Evolutionary conservation across 2,113 vertebrate genomes (phyloP), one percentile per base, ranked within the genome.

Genomic region (Hypomesus transpacificus): DNA sequence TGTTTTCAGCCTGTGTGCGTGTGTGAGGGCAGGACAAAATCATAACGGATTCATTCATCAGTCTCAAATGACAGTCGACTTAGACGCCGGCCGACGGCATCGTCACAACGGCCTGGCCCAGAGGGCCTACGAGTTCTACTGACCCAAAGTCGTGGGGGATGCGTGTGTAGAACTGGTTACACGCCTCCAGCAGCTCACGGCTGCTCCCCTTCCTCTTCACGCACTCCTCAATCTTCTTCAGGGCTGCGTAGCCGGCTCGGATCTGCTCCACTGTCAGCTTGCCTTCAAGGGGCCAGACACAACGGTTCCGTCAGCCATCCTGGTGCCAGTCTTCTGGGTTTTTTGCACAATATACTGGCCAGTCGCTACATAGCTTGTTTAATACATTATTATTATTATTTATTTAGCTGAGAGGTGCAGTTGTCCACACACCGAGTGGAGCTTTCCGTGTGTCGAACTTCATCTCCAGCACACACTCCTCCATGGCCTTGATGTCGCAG

Each of bases 121-220:
- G 8, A 9, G 39, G 39, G 39, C 39, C 39, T 13, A 13, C 0
- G 4, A 46, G 39, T 11, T 46, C 39, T 22, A 65, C 66, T 73
- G 71, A 97, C 95, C 95, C 95, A 69, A 97, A 97, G 86, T 97
- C 93, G 50, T 97, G 95, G 0, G 95, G 95, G 73, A 97, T 95
- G 22, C 94, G 93, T 11, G 95, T 96, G 81, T 97, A 97, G 81
- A 97, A 97, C 73, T 95, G 93, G 82, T 95, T 96, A 85, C 95
- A 97, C 1, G 95, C 95, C 31, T 95, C 93, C 56, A 94, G 1
- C 46, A 96, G 89, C 14, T 90, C 85, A 1, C 61, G 82, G 52
- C 52, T 88, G 4, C 76, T 81, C 20, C 84, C 82, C 67, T 92
- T 94, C 50, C 73, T 90, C 70, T 90, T 93, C 75, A 97, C 80